These are phyloP conservation scores for Hipposideros armiger DNA, from an alignment of 2,113 vertebrate species.

Conservation along the genomic window DNA sequence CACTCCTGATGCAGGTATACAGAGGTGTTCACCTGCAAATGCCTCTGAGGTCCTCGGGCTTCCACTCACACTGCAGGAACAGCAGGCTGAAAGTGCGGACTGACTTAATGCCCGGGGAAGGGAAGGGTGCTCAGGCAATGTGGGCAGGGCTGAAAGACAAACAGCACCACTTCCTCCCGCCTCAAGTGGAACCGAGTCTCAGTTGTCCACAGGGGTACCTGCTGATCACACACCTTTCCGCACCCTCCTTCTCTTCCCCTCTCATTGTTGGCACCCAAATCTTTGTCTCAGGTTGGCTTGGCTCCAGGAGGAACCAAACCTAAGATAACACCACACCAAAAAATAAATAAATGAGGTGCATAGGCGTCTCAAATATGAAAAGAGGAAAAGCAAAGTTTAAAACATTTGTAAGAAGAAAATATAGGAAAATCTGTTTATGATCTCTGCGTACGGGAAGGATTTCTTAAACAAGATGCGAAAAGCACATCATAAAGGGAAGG, in stretches of 20 bases:
- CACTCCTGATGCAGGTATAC: not conserved
- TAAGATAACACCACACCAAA: too few relatives aligned
- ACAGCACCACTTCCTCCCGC: too few relatives aligned
- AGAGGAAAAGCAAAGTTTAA: not conserved
- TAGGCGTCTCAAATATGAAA: not conserved
- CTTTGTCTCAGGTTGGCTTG: not conserved
- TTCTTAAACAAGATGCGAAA: not conserved
- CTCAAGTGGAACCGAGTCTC: not conserved
- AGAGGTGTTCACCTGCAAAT: not conserved
- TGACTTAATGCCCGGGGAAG: not conserved
- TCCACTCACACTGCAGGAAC: not conserved
- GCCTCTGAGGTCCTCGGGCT: not conserved
- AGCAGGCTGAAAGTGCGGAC: not conserved
- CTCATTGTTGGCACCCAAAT: not conserved
- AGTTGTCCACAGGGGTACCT: not conserved
- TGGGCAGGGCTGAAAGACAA: not conserved
- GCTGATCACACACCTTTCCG: not conserved
- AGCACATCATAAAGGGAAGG: not conserved
- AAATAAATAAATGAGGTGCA: not conserved
- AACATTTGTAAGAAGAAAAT: not conserved
- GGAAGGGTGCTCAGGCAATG: not conserved
- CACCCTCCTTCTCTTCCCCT: not conserved
- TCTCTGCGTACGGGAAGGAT: not conserved
- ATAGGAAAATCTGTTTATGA: not conserved
- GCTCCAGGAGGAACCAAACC: not conserved